A percentile compares a stretch with the other conserved stretches of the same genome.
Conservation (phyloP, 2,888 invertebrate species). For the Nesidiocoris tenuis region DNA sequence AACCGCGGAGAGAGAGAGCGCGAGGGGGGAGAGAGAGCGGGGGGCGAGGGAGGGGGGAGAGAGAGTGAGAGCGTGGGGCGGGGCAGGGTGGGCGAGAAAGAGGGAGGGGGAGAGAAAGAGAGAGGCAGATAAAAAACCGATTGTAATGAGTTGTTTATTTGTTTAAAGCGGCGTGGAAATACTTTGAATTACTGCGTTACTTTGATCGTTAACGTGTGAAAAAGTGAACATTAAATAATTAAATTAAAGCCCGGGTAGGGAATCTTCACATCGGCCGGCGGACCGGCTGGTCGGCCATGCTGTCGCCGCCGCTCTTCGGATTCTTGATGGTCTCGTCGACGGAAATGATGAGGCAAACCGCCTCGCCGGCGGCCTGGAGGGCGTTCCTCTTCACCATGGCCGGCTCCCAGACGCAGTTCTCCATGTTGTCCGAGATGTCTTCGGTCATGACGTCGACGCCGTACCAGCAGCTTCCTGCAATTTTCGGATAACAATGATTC, state of each 20-base stretch:
- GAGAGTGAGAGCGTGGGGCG: too few species aligned
- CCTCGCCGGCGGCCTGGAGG: slow-evolving; percentile 91
- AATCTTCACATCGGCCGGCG: slow-evolving; percentile 49
- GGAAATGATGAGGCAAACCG: slow-evolving; percentile 91
- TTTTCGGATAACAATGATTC: too few species aligned
- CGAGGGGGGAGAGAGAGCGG: too few species aligned
- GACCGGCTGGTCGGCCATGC: slow-evolving; percentile 58
- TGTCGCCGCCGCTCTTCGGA: slow-evolving; percentile 64
- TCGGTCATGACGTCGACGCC: slow-evolving; percentile 95
- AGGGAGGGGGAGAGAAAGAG: too few species aligned
- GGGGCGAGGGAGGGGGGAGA: too few species aligned
- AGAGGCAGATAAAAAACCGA: background rate
- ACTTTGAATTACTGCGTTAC: background rate
- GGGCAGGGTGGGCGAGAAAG: too few species aligned
- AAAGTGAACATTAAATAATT: background rate
- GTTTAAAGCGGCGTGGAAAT: background rate
- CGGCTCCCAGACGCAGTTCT: slow-evolving; percentile 96
- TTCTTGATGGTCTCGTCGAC: slow-evolving; percentile 99
- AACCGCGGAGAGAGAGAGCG: too few species aligned
- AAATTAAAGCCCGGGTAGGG: too few species aligned
- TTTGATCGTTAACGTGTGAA: background rate
- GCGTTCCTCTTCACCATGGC: slow-evolving; percentile 96
- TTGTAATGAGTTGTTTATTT: background rate
- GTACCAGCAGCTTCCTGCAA: slow-evolving; percentile 64
- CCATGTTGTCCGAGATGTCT: slow-evolving; percentile 91